These are phyloP conservation scores for Myotis myotis DNA, from an alignment of 2,797 vertebrate genomes.

Conservation along the genomic window DNA sequence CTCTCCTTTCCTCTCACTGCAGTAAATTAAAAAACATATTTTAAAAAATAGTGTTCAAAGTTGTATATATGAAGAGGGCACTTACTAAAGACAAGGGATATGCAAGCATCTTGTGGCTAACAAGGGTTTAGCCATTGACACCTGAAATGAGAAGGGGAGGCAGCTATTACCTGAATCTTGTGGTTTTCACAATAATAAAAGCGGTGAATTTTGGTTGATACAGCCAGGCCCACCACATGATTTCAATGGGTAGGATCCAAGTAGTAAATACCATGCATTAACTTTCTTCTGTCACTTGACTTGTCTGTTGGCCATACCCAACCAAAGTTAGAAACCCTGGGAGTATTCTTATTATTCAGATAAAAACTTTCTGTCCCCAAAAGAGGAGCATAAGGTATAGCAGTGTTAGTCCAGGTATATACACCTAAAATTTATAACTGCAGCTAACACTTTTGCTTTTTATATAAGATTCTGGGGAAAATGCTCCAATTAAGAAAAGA, in stretches of 20 bases:
- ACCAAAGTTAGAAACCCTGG: neutral
- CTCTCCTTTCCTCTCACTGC: too few species aligned
- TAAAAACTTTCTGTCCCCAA: neutral
- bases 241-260: neutral
- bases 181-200: neutral
- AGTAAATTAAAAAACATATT: too few species aligned
- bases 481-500: neutral
- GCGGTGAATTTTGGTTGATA: neutral
- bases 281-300: neutral
- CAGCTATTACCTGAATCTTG: neutral
- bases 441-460: neutral
- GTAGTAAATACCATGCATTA: neutral
- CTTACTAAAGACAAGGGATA: neutral
- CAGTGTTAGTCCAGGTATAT: neutral
- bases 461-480: neutral
- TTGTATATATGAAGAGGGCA: neutral
- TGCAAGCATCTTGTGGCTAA: neutral
- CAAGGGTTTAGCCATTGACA: neutral
- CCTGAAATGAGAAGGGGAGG: neutral
- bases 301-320: neutral
- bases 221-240: neutral
- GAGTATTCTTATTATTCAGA: neutral
- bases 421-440: neutral
- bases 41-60: neutral
- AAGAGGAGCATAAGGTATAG: neutral